phyloP scores from a whole-genome alignment of 2,113 vertebrate genomes.

The Notechis scutatus region DNA sequence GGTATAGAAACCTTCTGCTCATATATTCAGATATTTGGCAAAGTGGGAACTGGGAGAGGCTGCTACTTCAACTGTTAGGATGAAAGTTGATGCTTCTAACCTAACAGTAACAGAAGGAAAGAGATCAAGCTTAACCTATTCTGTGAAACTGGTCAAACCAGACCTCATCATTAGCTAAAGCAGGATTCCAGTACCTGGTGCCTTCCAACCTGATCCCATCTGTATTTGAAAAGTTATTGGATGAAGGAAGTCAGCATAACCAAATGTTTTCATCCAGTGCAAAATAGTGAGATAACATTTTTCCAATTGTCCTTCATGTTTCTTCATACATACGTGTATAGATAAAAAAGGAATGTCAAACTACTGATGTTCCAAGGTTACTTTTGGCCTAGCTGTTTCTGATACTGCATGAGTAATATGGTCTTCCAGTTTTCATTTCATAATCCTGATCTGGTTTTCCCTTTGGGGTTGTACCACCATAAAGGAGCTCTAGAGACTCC shows the following conservation, averaged over 20 bases:
- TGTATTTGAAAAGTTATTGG: not conserved
- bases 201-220: too few relatives aligned
- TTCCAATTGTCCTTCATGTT: not conserved
- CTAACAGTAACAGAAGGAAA: not conserved
- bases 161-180: too few relatives aligned
- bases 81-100: not conserved
- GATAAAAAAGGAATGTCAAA: not conserved
- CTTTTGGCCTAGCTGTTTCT: not conserved
- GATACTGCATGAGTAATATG: not conserved
- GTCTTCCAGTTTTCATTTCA: not conserved
- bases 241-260: not conserved
- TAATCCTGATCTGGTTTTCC: not conserved
- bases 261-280: not conserved
- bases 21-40: not conserved
- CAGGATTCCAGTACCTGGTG: not conserved
- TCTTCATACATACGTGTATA: not conserved
- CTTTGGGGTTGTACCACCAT: not conserved
- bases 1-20: constrained; percentile 65
- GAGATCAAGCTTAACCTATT: not conserved
- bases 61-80: not conserved
- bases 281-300: not conserved
- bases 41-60: not conserved
- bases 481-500: not conserved
- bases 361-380: not conserved
- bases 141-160: not conserved